A percentile compares a stretch with the other conserved stretches of the same genome.
Evolutionary conservation across 2,797 vertebrate species (phyloP).

Genomic region (Heteromormyrus szaboi): DNA sequence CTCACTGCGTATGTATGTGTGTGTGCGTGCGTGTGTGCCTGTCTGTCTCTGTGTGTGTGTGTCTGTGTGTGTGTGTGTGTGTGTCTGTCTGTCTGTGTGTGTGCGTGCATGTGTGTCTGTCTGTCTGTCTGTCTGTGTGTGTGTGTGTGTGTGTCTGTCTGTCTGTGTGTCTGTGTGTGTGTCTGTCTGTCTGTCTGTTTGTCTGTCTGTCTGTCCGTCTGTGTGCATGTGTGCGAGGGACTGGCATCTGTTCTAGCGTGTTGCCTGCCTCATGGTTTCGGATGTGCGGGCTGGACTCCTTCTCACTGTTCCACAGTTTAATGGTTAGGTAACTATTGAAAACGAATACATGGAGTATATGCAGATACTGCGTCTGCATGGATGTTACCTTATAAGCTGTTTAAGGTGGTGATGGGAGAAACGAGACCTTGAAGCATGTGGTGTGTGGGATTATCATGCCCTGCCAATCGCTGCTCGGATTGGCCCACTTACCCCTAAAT

Average conservation of each 20-base stretch:
- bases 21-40: too few relatives aligned
- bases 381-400: neutral
- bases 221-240: neutral
- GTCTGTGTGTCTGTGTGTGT: too few relatives aligned
- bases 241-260: neutral
- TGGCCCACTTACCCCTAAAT: neutral
- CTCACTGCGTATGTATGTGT: too few relatives aligned
- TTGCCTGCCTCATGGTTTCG: neutral
- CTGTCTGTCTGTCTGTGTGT: too few relatives aligned
- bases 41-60: too few relatives aligned
- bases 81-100: too few relatives aligned
- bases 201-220: too few relatives aligned
- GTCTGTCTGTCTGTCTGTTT: too few relatives aligned
- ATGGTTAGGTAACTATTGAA: neutral
- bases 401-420: neutral
- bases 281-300: neutral
- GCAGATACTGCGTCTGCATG: neutral
- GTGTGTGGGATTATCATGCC: neutral
- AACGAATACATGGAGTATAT: neutral
- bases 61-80: too few relatives aligned
- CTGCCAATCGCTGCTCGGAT: neutral
- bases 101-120: too few relatives aligned
- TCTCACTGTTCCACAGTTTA: neutral
- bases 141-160: rapidly evolving
- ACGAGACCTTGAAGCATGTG: neutral